phyloP scores from a whole-genome alignment of 2,888 invertebrate species.

The Ptychoptera contaminata region DNA sequence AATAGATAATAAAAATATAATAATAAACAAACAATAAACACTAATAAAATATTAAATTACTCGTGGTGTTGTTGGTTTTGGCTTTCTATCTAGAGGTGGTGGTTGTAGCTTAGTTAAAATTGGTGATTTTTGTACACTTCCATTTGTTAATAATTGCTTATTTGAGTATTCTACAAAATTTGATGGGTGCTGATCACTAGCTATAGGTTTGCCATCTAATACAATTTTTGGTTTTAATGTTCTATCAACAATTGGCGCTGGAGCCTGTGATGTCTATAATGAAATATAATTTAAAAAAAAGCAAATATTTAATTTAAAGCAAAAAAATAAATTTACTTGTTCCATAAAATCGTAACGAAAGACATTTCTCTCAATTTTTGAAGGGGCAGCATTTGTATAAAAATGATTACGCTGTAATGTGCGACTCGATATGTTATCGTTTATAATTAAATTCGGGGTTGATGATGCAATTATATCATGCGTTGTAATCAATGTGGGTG shows the following conservation, averaged over 20 bases:
- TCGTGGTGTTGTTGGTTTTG: constrained; percentile 40
- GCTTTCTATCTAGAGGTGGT: constrained; percentile 44
- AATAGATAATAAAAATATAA: not conserved
- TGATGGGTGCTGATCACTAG: constrained; percentile 6
- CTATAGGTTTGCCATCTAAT: constrained; percentile 23
- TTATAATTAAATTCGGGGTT: constrained; percentile 25
- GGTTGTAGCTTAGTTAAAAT: constrained; percentile 18
- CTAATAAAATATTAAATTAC: constrained; percentile 16
- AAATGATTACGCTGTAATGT: constrained; percentile 29
- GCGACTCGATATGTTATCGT: constrained; percentile 14
- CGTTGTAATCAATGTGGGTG: constrained; percentile 11
- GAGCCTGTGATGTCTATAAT: constrained; percentile 13
- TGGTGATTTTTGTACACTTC: too few species aligned
- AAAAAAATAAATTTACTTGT: constrained; percentile 13
- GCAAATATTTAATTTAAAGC: too few species aligned
- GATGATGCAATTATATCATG: constrained; percentile 24
- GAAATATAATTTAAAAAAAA: too few species aligned
- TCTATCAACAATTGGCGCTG: constrained; percentile 61
- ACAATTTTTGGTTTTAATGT: constrained; percentile 51
- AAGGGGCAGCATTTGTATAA: constrained; percentile 37
- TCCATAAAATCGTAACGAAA: constrained; percentile 36
- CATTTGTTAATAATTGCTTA: too few species aligned
- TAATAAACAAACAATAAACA: not conserved
- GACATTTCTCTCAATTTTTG: constrained; percentile 31
- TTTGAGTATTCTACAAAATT: too few species aligned